These are phyloP conservation scores for Pyxicephalus adspersus DNA, from an alignment of 2,113 vertebrate species.

Conservation along the genomic window DNA sequence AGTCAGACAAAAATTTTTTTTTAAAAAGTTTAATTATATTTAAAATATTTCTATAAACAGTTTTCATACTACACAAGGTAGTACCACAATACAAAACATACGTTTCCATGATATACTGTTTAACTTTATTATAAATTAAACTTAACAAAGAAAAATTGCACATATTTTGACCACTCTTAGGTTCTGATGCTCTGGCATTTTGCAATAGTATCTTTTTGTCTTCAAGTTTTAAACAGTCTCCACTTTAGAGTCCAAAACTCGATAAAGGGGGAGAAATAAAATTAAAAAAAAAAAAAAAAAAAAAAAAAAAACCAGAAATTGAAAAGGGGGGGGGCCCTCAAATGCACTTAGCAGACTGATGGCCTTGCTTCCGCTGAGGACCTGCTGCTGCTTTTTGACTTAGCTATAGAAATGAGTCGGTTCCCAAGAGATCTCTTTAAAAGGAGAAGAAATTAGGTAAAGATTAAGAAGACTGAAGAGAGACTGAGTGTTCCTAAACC, in stretches of 20 bases:
- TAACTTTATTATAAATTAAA: conserved; percentile 90
- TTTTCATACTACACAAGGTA: conserved; percentile 77
- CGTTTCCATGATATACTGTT: conserved; percentile 77
- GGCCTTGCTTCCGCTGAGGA: conserved; percentile 76
- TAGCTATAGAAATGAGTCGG: conserved; percentile 79
- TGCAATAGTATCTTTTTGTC: conserved; percentile 80
- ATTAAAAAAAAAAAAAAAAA: conserved; percentile 74
- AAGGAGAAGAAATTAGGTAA: conserved; percentile 20
- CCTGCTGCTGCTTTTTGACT: conserved; percentile 78
- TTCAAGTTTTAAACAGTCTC: conserved; percentile 87
- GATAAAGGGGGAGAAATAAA: conserved; percentile 60
- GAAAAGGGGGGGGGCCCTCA: conserved; percentile 66
- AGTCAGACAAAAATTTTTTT: conserved; percentile 60
- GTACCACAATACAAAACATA: conserved; percentile 74
- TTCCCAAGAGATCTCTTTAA: conserved; percentile 63
- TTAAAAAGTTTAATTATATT: conserved; percentile 66
- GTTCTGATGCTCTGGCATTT: conserved; percentile 83
- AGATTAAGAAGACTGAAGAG: conserved; percentile 19
- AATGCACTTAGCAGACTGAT: conserved; percentile 80
- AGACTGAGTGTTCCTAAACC: conserved; percentile 69
- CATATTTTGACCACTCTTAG: conserved; percentile 84
- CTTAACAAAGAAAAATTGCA: conserved; percentile 89
- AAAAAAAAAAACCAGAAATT: conserved; percentile 70
- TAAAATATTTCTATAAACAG: conserved; percentile 71
- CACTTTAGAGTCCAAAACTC: conserved; percentile 81